phyloP scores from a whole-genome alignment of 2,888 invertebrate genomes.

The Eupithecia vulgata region DNA sequence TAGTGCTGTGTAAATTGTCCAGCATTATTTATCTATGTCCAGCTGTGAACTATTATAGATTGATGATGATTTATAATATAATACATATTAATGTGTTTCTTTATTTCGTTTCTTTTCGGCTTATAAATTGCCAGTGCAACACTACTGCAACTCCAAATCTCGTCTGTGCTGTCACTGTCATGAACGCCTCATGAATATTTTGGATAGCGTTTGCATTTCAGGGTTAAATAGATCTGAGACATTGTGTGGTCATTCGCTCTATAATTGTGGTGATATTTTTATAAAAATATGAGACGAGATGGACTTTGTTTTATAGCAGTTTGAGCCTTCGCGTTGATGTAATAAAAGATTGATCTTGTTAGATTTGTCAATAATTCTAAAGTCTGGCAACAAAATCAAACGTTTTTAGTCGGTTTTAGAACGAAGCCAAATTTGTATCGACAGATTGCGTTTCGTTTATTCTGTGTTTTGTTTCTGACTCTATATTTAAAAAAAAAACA shows the following conservation, averaged over 20 bases:
- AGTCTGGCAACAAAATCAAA: not conserved
- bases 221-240: conserved; percentile 14
- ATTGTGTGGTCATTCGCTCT: conserved; percentile 1
- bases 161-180: conserved; percentile 3
- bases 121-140: not conserved
- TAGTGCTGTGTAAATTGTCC: too few relatives aligned
- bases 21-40: too few relatives aligned
- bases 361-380: not conserved
- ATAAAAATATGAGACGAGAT: not conserved
- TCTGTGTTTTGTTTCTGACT: too few relatives aligned
- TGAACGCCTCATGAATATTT: conserved; percentile 47
- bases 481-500: too few relatives aligned
- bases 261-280: not conserved
- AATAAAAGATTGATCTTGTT: not conserved
- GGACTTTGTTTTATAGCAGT: not conserved
- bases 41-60: too few relatives aligned
- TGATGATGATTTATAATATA: too few relatives aligned
- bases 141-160: conserved; percentile 13
- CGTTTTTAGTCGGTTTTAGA: not conserved
- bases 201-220: conserved; percentile 31
- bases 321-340: not conserved
- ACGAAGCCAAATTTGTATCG: not conserved
- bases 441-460: not conserved
- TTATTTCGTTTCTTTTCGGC: too few relatives aligned
- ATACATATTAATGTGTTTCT: too few relatives aligned